These are phyloP conservation scores for Dendrophyllia cribrosa DNA, from an alignment of 64 coral and sea anemone genomes.

Conservation along the genomic window DNA sequence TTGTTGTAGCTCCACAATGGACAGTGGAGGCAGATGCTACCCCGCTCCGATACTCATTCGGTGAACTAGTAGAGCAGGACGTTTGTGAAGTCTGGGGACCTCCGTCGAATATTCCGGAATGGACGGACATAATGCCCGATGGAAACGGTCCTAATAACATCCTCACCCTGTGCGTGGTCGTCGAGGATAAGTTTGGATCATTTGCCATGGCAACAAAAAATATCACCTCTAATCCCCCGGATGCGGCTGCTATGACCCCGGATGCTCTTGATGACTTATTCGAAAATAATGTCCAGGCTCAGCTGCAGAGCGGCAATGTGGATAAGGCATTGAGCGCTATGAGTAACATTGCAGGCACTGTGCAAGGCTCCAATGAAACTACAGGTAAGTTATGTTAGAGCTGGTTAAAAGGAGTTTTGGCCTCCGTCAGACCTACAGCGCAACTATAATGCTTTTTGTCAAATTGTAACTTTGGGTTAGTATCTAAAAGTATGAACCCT, in stretches of 20 bases:
- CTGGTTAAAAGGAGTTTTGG: neutral
- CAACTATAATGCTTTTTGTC: too few relatives aligned
- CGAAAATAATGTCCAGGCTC: neutral
- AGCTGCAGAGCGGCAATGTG: neutral
- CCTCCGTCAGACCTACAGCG: too few relatives aligned
- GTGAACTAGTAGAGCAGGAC: neutral
- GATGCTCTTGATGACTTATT: neutral
- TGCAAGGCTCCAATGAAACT: neutral
- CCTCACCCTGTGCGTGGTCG: conserved; percentile 7
- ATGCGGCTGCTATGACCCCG: neutral
- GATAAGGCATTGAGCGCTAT: neutral
- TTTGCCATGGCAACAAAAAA: neutral
- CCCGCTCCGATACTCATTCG: conserved; percentile 23
- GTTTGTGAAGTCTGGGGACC: neutral
- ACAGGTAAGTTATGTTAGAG: neutral
- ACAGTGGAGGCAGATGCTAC: neutral
- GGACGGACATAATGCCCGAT: neutral
- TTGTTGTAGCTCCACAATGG: neutral
- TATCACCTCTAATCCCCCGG: conserved; percentile 9
- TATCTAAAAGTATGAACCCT: too few relatives aligned
- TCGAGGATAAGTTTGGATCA: neutral
- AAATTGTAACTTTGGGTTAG: too few relatives aligned
- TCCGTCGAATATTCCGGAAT: neutral
- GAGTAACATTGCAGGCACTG: neutral
- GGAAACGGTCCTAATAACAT: neutral